Base-by-base conservation (phyloP, 2,888 invertebrate species). In the Atrina japonica region DNA sequence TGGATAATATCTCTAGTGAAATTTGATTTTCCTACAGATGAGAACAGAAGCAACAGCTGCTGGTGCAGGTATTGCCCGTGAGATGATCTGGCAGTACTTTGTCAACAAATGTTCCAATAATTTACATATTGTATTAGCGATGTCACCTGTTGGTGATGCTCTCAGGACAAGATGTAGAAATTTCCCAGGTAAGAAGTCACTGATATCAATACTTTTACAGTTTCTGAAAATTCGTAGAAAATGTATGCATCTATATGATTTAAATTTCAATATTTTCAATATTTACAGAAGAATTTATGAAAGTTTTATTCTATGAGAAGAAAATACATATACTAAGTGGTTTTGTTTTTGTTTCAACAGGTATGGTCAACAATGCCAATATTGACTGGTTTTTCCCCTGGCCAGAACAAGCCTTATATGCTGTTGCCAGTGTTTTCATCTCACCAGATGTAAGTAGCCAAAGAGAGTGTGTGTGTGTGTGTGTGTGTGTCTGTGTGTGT, bases 311-410 rank as follows among this genome's bases (percentile, higher is more conserved):
- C 27, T 29, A n/a, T n/a, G 30, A 16, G 14, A 35, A 11, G n/a
- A n/a, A 21, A 35, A 56, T 16, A n/a, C 35, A 7, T 56, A 2
- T 35, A 18, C 14, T 9, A 35, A 6, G 30, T 35, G 2, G 9
- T 27, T 41, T 25, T 14, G 14, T 21, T 43, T 11, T 41, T 29
- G 2, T 30, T 52, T 14, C 58, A 70, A 21, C 63, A 87, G 97
- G 97, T 0, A 92, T 97, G 55, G 96, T 97, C 45, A 97, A 96
- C 88, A 96, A 96, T 87, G 96, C 96, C 0, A 96, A 95, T 45
- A 96, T 97, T 76, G 96, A 97, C 90, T 97, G 97, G 97, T 94
- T 97, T 88, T 96, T 96, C 90, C 95, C 97, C 0, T 97, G 97
- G 97, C 97, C 97, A 0, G 93, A 94, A 77, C 96, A 97, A 89